Evolutionary conservation across 1,140 invertebrate species (phyloP), one percentile per base, ranked within the genome.

Genomic region (Leguminivora glycinivorella): DNA sequence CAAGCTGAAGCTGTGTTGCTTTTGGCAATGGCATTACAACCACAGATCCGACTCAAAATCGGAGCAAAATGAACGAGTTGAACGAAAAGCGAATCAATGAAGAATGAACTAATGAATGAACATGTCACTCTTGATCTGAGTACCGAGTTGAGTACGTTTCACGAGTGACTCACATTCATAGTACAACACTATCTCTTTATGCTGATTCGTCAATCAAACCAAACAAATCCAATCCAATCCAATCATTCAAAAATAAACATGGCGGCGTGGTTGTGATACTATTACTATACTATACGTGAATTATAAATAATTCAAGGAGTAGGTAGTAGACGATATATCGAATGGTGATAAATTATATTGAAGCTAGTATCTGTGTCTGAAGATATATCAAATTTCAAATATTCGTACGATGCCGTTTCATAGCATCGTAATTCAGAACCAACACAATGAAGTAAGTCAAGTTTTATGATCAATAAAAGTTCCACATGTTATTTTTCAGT

Each of bases 371-470:
- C 12, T 17, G 29, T 29, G 12, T 17, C 29, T 38, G 14, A 40
- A 56, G 63, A 19, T 43, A 43, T 4, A 70, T 38, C 14, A 29
- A 66, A 58, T 14, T 52, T 29, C 58, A 10, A 66, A 40, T 52
- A 31, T 22, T 10, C n/a, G 19, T n/a, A 22, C n/a, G 19, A 52
- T 22, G 47, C 43, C 6, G 17, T 22, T 52, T 22, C 19, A 22
- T 10, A 52, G n/a, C 19, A 22, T 52, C 19, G 47, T 22, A 52
- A 52, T 52, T 47, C 14, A 47, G 4, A 52, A 52, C 19, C 7
- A 9, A 52, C 9, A 52, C 47, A 22, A 52, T 52, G 19, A 22
- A 22, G 47, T 52, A 52, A 52, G 47, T 52, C 2, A 52, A 10
- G 22, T 22, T 43, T 52, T 22, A 52, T 52, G 17, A 52, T 52